phyloP scores from a whole-genome alignment of 1,140 invertebrate species.

The Drosophila prosaltans region DNA sequence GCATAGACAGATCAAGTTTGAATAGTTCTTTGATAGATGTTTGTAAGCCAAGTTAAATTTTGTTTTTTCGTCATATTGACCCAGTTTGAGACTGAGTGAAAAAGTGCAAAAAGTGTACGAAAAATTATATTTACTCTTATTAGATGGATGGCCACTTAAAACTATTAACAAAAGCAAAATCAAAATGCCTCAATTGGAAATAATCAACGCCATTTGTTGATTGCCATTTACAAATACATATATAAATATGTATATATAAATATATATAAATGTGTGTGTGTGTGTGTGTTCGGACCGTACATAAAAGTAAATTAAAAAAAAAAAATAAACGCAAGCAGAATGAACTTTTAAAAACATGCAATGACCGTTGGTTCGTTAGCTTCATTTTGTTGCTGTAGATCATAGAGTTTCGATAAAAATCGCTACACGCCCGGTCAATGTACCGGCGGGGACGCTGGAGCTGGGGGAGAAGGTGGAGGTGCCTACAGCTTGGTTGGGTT shows the following conservation, averaged over 20 bases:
- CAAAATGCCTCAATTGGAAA: slow-evolving; percentile 70
- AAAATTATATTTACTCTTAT: slow-evolving; percentile 34
- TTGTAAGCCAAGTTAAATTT: background rate
- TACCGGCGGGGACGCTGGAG: background rate
- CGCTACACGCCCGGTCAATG: slow-evolving; percentile 38
- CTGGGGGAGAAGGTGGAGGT: too few relatives aligned
- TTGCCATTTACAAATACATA: slow-evolving; percentile 28
- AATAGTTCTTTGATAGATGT: background rate
- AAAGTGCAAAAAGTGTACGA: background rate
- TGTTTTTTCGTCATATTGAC: background rate
- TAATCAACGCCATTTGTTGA: slow-evolving; percentile 72
- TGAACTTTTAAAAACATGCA: slow-evolving; percentile 51
- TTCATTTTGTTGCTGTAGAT: slow-evolving; percentile 59
- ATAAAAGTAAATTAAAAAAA: slow-evolving; percentile 17
- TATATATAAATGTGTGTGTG: background rate
- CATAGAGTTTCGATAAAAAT: slow-evolving; percentile 75
- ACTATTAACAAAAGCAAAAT: slow-evolving; percentile 48
- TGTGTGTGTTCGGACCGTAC: background rate
- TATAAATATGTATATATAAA: background rate
- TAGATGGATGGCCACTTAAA: slow-evolving; percentile 48
- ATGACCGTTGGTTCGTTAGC: slow-evolving; percentile 56
- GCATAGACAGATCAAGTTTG: too few relatives aligned
- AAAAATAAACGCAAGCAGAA: slow-evolving; percentile 30
- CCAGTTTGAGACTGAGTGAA: background rate
- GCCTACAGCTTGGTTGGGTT: slow-evolving; percentile 19